Evolutionary conservation across 2,113 vertebrate species (phyloP).

Genomic region (Perognathus longimembris): DNA sequence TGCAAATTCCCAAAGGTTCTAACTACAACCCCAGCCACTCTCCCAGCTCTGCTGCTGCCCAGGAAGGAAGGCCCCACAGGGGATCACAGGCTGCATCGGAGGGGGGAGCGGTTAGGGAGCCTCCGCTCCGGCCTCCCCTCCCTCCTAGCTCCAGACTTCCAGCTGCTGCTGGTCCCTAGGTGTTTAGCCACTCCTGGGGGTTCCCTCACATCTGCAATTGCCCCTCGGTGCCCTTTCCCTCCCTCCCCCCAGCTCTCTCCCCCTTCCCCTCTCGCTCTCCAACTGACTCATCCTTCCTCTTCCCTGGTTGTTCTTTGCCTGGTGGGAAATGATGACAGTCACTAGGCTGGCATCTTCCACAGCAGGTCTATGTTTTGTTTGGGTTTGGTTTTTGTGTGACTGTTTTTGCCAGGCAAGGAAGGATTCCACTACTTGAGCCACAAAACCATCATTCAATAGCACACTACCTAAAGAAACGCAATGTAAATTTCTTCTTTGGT

Average conservation of each 20-base stretch:
- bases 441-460: not conserved
- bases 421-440: too few relatives aligned
- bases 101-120: not conserved
- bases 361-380: too few relatives aligned
- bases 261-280: too few relatives aligned
- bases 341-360: not conserved
- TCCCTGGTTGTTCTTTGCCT: not conserved
- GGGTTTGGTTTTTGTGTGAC: too few relatives aligned
- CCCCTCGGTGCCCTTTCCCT: too few relatives aligned
- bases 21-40: not conserved
- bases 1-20: conserved; percentile 37
- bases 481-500: not conserved
- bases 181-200: not conserved
- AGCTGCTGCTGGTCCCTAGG: not conserved
- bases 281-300: not conserved
- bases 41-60: not conserved
- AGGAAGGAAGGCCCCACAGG: not conserved
- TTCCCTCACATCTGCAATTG: not conserved
- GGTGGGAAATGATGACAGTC: not conserved
- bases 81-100: not conserved
- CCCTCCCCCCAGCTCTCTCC: too few relatives aligned
- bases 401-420: too few relatives aligned
- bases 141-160: not conserved
- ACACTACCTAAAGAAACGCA: not conserved
- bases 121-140: not conserved